phyloP scores from a whole-genome alignment of 2,113 vertebrate species.

The Orthonyx spaldingii region DNA sequence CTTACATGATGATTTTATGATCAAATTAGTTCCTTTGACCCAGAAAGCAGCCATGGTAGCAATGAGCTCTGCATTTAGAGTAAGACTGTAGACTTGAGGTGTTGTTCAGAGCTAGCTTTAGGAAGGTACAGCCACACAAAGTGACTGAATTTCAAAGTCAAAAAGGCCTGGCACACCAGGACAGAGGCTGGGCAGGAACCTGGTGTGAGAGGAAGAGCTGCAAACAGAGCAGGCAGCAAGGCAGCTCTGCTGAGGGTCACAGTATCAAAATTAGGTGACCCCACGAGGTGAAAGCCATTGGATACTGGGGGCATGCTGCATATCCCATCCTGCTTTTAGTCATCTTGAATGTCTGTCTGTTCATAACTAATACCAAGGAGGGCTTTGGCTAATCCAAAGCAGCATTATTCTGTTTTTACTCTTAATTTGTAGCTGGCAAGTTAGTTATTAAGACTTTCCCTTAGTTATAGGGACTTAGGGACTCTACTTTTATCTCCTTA shows the following conservation, averaged over 20 bases:
- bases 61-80: not conserved
- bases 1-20: constrained; percentile 9
- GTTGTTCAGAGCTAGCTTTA: not conserved
- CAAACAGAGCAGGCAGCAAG: not conserved
- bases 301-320: not conserved
- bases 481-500: not conserved
- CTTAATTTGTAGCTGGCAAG: not conserved
- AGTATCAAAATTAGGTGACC: not conserved
- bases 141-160: not conserved
- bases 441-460: not conserved
- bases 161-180: not conserved
- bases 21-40: constrained; percentile 27
- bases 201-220: not conserved
- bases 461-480: not conserved
- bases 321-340: not conserved
- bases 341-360: not conserved
- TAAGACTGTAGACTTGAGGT: not conserved
- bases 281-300: accelerated
- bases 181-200: not conserved
- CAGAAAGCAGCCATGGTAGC: constrained; percentile 10
- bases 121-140: not conserved
- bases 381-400: not conserved
- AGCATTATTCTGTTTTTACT: not conserved
- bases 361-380: not conserved
- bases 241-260: not conserved